These are phyloP conservation scores for Riparia riparia DNA, from an alignment of 2,113 vertebrate genomes.

Conservation along the genomic window DNA sequence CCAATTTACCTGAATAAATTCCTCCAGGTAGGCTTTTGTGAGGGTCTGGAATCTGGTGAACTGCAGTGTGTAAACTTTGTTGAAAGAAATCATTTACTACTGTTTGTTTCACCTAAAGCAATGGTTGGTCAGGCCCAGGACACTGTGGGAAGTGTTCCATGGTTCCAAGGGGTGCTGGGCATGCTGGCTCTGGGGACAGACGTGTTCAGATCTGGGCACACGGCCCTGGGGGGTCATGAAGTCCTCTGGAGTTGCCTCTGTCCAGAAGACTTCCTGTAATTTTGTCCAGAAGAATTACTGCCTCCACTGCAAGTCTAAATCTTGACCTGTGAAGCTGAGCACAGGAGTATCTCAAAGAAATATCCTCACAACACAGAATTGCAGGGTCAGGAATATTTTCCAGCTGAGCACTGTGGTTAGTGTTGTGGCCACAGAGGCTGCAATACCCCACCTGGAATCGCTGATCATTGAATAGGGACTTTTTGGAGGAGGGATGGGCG, in stretches of 20 bases:
- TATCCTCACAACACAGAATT: background rate
- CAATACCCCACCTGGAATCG: background rate
- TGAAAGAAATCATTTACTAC: background rate
- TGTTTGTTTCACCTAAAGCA: background rate
- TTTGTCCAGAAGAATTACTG: background rate
- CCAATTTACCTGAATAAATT: background rate
- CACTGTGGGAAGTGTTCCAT: background rate
- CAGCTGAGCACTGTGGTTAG: no score
- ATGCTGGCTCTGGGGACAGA: background rate
- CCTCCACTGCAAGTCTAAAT: background rate
- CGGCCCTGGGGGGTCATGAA: background rate
- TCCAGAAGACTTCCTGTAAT: background rate
- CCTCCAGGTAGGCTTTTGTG: background rate
- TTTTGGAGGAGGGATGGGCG: background rate
- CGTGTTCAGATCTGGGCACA: rapidly evolving
- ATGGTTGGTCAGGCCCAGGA: background rate
- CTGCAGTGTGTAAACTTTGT: background rate
- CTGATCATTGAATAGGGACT: background rate
- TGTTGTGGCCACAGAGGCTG: background rate
- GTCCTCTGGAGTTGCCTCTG: background rate
- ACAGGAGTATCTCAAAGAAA: background rate
- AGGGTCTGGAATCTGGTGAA: background rate
- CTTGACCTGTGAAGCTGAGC: background rate
- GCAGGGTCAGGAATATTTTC: background rate
- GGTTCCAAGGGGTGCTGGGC: background rate